Percentiles rank a stretch among this genome's conserved stretches.
Evolutionary conservation across 2,113 vertebrate genomes (phyloP).

Genomic region (Catharus bicknelli): DNA sequence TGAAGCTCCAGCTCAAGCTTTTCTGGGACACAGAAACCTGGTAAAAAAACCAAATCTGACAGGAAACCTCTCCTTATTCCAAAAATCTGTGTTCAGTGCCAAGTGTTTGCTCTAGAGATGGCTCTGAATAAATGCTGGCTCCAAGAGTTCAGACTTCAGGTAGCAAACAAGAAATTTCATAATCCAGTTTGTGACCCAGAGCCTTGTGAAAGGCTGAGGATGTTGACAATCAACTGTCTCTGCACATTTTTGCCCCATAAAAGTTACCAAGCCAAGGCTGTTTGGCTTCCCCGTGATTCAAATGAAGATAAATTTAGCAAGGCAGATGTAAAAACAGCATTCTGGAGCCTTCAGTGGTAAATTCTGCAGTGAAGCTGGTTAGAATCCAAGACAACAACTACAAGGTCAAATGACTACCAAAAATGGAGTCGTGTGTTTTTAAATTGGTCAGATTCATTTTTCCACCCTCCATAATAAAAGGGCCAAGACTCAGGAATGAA

Average conservation of each 20-base stretch:
- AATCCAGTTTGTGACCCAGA: neutral
- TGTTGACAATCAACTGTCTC: neutral
- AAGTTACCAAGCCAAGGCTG: neutral
- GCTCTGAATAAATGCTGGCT: neutral
- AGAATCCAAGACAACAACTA: neutral
- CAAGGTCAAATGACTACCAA: neutral
- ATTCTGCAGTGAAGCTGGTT: neutral
- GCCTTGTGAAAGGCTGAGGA: neutral
- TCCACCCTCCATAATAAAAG: neutral
- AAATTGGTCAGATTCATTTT: neutral
- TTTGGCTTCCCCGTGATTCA: neutral
- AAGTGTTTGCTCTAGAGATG: neutral
- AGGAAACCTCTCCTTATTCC: neutral
- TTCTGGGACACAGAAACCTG: neutral
- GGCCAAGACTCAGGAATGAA: slow-evolving; percentile 3
- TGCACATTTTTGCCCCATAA: neutral
- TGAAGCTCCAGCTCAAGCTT: neutral
- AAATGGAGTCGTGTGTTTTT: neutral
- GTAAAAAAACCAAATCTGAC: neutral
- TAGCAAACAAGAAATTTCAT: neutral
- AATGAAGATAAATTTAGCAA: neutral
- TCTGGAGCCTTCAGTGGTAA: neutral
- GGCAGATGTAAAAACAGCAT: slow-evolving; percentile 14
- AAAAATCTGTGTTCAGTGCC: neutral
- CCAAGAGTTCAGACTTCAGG: neutral